phyloP scores from a whole-genome alignment of 2,113 vertebrate species.

The Galeopterus variegatus region DNA sequence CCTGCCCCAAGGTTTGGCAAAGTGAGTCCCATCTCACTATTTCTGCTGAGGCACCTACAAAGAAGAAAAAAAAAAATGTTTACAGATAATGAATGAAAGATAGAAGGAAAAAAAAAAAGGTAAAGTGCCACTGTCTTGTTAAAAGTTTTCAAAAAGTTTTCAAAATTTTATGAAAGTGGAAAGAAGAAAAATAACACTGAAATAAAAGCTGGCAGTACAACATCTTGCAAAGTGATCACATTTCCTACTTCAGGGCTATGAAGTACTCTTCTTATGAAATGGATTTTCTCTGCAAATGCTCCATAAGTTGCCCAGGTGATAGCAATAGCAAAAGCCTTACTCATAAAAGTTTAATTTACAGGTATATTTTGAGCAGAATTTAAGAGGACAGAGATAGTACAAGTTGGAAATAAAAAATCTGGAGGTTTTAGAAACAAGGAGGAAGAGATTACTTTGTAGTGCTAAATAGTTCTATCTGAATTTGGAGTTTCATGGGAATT shows the following conservation, averaged over 20 bases:
- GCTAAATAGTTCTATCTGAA: slow-evolving; percentile 34
- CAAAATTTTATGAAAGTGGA: slow-evolving; percentile 29
- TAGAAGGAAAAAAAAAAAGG: background rate
- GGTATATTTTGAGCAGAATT: slow-evolving; percentile 45
- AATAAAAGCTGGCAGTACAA: background rate
- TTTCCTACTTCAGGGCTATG: background rate
- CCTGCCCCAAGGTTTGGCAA: slow-evolving; percentile 29
- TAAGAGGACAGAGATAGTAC: background rate
- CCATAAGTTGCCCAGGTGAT: background rate
- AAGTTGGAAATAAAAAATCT: slow-evolving; percentile 32
- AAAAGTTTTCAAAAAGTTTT: slow-evolving; percentile 51
- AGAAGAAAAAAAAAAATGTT: background rate
- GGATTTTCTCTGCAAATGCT: slow-evolving; percentile 55
- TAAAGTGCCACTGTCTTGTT: slow-evolving; percentile 64
- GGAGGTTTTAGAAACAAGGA: slow-evolving; percentile 26
- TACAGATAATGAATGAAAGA: slow-evolving; percentile 59
- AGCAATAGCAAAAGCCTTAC: background rate
- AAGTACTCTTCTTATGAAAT: slow-evolving; percentile 50
- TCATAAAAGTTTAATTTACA: slow-evolving; percentile 11
- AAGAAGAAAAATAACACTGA: background rate
- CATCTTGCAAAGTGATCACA: background rate
- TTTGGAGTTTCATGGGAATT: slow-evolving; percentile 47
- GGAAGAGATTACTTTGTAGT: background rate
- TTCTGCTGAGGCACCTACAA: slow-evolving; percentile 10
- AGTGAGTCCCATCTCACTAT: background rate